Percentiles rank a stretch among this genome's conserved stretches.
Evolutionary conservation across 2,888 invertebrate species (phyloP).

Genomic region (Eurytoma adleriae): DNA sequence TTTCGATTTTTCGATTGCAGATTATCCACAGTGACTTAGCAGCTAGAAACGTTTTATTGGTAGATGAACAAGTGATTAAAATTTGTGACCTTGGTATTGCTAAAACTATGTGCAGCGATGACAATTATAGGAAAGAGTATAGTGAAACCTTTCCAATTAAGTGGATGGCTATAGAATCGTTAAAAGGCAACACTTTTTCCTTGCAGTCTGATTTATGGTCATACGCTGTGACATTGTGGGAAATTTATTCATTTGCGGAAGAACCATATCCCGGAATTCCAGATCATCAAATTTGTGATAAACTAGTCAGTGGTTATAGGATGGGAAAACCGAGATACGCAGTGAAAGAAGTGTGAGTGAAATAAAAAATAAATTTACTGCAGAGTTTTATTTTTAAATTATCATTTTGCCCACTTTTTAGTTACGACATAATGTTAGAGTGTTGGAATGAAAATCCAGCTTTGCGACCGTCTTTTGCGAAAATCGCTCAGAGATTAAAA

Average conservation of each 20-base stretch:
- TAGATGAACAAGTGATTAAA: slow-evolving; percentile 94
- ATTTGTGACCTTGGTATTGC: slow-evolving; percentile 98
- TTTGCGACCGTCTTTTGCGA: slow-evolving; percentile 87
- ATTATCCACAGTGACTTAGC: slow-evolving; percentile 93
- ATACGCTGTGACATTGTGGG: slow-evolving; percentile 93
- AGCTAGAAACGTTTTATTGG: slow-evolving; percentile 92
- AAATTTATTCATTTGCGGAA: slow-evolving; percentile 89
- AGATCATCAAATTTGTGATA: slow-evolving; percentile 83
- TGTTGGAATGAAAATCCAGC: slow-evolving; percentile 92
- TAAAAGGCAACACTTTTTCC: slow-evolving; percentile 93
- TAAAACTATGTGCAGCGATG: slow-evolving; percentile 91
- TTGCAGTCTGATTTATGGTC: slow-evolving; percentile 98
- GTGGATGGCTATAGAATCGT: slow-evolving; percentile 97
- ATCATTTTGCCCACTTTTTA: slow-evolving; percentile 62
- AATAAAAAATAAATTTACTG: background rate
- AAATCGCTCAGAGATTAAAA: slow-evolving; percentile 80
- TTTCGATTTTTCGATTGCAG: slow-evolving; percentile 69
- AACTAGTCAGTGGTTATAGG: slow-evolving; percentile 89
- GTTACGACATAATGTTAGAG: slow-evolving; percentile 87
- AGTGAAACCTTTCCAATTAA: slow-evolving; percentile 93
- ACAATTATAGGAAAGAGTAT: slow-evolving; percentile 93
- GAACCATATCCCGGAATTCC: slow-evolving; percentile 92
- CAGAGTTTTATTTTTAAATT: background rate
- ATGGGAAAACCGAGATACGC: slow-evolving; percentile 92
- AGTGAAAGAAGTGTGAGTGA: slow-evolving; percentile 85